Percentiles rank a stretch among this genome's conserved stretches.
Evolutionary conservation across 1,140 invertebrate species (phyloP).

Genomic region (Drosophila sp.): DNA sequence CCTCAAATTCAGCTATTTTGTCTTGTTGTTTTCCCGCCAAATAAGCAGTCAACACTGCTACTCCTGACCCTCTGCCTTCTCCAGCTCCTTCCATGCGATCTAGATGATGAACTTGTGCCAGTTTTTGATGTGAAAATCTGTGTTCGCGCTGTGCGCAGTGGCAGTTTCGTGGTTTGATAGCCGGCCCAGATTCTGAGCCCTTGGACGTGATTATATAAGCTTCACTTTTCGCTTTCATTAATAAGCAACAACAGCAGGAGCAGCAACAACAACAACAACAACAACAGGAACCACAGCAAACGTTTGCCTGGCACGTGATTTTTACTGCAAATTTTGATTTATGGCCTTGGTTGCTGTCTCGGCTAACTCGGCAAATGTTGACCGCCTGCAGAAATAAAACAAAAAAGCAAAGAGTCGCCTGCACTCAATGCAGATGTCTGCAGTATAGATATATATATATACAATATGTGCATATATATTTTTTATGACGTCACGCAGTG

Average conservation of each 20-base stretch:
- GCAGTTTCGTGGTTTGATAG: constrained; percentile 66
- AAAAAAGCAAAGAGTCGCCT: constrained; percentile 8
- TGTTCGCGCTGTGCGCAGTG: constrained; percentile 51
- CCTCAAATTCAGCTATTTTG: too few species aligned
- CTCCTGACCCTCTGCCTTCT: constrained; percentile 1
- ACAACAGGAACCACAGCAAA: constrained; percentile 13
- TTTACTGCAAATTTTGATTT: constrained; percentile 75
- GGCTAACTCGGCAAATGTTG: constrained; percentile 26
- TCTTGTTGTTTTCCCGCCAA: too few species aligned
- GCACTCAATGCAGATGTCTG: constrained; percentile 31
- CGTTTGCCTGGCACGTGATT: constrained; percentile 73
- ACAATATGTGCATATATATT: neutral
- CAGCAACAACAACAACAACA: constrained; percentile 16
- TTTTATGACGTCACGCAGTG: constrained; percentile 61
- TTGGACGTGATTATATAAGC: constrained; percentile 65
- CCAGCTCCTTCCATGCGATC: neutral
- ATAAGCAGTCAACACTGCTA: too few species aligned
- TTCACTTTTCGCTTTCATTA: constrained; percentile 78
- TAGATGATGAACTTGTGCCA: constrained; percentile 82
- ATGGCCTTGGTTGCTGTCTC: constrained; percentile 63
- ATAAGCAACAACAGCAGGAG: constrained; percentile 52
- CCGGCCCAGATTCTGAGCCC: constrained; percentile 8
- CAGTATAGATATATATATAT: too few species aligned
- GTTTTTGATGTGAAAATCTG: constrained; percentile 62
- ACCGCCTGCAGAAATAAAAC: constrained; percentile 34